These are phyloP conservation scores for Paraescarpia echinospica DNA, from an alignment of 1,140 invertebrate species.

Conservation along the genomic window DNA sequence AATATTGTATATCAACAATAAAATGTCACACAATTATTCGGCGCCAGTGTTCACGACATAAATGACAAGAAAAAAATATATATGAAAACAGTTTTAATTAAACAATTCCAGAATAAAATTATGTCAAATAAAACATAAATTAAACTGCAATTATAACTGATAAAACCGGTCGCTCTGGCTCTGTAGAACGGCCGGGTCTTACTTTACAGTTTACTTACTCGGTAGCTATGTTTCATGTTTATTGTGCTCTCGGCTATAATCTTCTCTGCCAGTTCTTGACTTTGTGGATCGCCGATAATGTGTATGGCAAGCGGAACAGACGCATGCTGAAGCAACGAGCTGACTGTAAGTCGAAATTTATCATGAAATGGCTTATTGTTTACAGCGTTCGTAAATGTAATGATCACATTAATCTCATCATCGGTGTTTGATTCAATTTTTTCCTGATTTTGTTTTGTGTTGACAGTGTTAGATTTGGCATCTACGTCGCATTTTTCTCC, in stretches of 20 bases:
- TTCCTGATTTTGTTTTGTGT: not conserved
- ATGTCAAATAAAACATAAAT: no score
- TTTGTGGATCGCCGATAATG: constrained; percentile 70
- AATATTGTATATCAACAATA: no score
- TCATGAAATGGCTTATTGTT: constrained; percentile 64
- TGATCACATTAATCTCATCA: constrained; percentile 45
- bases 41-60: no score
- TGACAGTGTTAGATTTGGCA: not conserved
- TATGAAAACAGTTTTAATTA: no score
- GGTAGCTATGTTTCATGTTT: not conserved
- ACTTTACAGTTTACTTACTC: not conserved
- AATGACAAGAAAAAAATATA: no score
- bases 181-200: not conserved
- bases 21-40: no score
- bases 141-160: not conserved
- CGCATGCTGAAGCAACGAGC: constrained; percentile 63
- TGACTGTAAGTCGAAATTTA: constrained; percentile 66
- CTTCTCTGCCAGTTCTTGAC: constrained; percentile 65
- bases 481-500: not conserved
- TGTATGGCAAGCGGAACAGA: constrained; percentile 66
- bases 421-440: not conserved
- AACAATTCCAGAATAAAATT: no score
- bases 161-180: not conserved
- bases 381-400: constrained; percentile 66
- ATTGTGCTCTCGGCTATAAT: constrained; percentile 43